These are phyloP conservation scores for Colostygia pectinataria DNA, from an alignment of 2,888 invertebrate species.

Conservation along the genomic window DNA sequence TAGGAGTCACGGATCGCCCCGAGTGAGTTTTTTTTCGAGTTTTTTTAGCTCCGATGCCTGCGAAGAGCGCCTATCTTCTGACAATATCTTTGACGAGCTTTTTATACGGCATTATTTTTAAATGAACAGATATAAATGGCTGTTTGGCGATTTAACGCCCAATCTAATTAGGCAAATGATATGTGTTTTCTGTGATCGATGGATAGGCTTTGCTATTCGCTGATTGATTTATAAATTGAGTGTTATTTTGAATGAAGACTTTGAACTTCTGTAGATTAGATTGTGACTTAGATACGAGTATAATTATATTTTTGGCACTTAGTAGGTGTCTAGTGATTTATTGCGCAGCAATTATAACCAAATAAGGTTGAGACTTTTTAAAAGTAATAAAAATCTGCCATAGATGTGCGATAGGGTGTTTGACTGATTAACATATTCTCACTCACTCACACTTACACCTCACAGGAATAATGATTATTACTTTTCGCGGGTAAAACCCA, in stretches of 20 bases:
- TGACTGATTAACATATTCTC: too few species aligned
- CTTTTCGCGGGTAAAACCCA: too few species aligned
- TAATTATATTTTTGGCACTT: too few species aligned
- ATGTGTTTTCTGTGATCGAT: conserved; percentile 74
- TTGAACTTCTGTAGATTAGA: conserved; percentile 21
- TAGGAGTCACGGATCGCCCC: conserved; percentile 82
- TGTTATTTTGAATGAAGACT: conserved; percentile 20
- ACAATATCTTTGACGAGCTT: conserved; percentile 83
- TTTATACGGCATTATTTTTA: conserved; percentile 81
- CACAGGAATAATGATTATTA: too few species aligned
- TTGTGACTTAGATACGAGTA: too few species aligned
- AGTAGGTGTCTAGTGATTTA: too few species aligned
- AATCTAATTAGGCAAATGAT: conserved; percentile 83
- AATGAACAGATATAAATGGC: conserved; percentile 82
- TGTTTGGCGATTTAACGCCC: conserved; percentile 83
- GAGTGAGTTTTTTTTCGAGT: conserved; percentile 72
- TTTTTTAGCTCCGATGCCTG: conserved; percentile 71
- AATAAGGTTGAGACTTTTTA: too few species aligned
- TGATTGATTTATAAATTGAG: conserved; percentile 65
- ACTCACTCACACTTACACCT: too few species aligned
- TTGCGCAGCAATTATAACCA: too few species aligned
- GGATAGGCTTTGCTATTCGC: conserved; percentile 59
- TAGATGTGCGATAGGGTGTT: too few species aligned
- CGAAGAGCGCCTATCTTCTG: conserved; percentile 77
- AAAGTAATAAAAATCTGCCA: too few species aligned